phyloP scores from a whole-genome alignment of 2,797 vertebrate species.

The Neosilurus hyrtlii region DNA sequence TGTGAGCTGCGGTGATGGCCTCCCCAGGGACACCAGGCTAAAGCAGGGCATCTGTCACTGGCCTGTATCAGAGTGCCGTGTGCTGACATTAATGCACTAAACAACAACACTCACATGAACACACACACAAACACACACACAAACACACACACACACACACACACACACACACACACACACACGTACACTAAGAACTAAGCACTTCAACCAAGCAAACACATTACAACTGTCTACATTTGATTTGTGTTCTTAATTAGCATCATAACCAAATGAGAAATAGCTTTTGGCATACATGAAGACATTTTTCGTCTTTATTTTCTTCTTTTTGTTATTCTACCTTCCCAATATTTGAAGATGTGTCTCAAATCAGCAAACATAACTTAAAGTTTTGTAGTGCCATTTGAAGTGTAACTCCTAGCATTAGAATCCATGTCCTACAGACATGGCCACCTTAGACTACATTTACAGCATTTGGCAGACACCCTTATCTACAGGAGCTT shows the following conservation, averaged over 20 bases:
- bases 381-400: too few relatives aligned
- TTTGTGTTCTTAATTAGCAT: constrained; percentile 50
- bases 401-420: not conserved
- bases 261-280: constrained; percentile 45
- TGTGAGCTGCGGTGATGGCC: constrained; percentile 41
- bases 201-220: constrained; percentile 57
- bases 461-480: too few relatives aligned
- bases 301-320: too few relatives aligned
- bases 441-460: too few relatives aligned
- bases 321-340: constrained; percentile 41
- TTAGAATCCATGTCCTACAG: too few relatives aligned
- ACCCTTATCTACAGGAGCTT: too few relatives aligned
- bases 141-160: constrained; percentile 49
- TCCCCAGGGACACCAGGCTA: constrained; percentile 41
- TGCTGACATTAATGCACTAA: constrained; percentile 63
- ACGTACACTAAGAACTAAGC: constrained; percentile 52
- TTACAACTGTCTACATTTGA: constrained; percentile 48
- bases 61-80: constrained; percentile 50
- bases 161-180: constrained; percentile 56
- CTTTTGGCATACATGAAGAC: constrained; percentile 61
- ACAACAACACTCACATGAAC: constrained; percentile 63
- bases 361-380: not conserved
- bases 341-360: constrained; percentile 9
- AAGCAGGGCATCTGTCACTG: constrained; percentile 56
- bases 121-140: constrained; percentile 56